Evolutionary conservation across 2,888 invertebrate genomes (phyloP).

Genomic region (Nyleta sp.): DNA sequence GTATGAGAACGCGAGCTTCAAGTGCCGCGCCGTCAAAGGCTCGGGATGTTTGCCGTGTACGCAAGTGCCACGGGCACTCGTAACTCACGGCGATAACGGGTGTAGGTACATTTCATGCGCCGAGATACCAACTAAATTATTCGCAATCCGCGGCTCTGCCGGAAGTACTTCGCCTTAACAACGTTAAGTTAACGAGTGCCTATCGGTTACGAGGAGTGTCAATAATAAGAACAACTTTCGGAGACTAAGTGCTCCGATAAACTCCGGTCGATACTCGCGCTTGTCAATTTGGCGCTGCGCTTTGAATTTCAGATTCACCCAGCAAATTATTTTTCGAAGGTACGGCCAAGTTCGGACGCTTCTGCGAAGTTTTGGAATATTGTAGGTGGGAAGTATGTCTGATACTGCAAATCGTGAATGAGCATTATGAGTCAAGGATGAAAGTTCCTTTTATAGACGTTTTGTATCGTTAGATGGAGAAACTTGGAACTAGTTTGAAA

Average conservation of each 20-base stretch:
- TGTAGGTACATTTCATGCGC: conserved; percentile 42
- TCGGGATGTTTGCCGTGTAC: conserved; percentile 54
- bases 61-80: conserved; percentile 57
- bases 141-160: conserved; percentile 50
- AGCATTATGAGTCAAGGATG: too few relatives aligned
- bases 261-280: conserved; percentile 25
- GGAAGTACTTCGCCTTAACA: conserved; percentile 54
- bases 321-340: conserved; percentile 17
- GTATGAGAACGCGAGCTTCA: conserved; percentile 30
- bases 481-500: too few relatives aligned
- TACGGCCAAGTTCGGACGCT: neutral
- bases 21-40: conserved; percentile 55
- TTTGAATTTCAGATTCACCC: conserved; percentile 21
- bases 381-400: too few relatives aligned
- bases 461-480: too few relatives aligned
- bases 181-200: conserved; percentile 50
- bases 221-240: conserved; percentile 55
- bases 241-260: conserved; percentile 41
- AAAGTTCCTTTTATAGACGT: too few relatives aligned
- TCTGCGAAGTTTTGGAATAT: too few relatives aligned
- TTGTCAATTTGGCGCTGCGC: conserved; percentile 19
- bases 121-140: conserved; percentile 59
- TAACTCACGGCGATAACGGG: conserved; percentile 59
- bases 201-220: conserved; percentile 53
- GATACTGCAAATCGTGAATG: too few relatives aligned